Percentiles rank a stretch among this genome's conserved stretches.
Evolutionary conservation across 1,140 invertebrate species (phyloP).

Genomic region (Sitophilus oryzae): DNA sequence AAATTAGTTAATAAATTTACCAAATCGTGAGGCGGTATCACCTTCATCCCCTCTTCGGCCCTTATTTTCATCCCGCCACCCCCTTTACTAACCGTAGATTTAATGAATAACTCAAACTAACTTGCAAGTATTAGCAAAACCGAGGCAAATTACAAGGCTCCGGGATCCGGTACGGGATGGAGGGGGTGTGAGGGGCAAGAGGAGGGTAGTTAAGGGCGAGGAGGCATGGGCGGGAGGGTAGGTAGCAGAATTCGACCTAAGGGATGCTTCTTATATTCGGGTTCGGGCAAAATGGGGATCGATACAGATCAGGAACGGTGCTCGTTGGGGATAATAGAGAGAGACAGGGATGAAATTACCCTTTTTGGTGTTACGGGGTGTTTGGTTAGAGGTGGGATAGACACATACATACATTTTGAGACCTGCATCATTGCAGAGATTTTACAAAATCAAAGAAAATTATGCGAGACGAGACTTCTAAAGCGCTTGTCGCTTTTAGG

Average conservation of each 20-base stretch:
- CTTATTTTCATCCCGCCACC: slow-evolving; percentile 23
- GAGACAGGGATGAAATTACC: too few relatives aligned
- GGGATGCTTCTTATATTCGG: slow-evolving; percentile 45
- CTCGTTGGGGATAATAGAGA: too few relatives aligned
- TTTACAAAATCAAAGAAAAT: too few relatives aligned
- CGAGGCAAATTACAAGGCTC: slow-evolving; percentile 31
- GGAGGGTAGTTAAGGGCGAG: too few relatives aligned
- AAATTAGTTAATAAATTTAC: slow-evolving; percentile 30
- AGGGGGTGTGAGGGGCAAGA: slow-evolving; percentile 8
- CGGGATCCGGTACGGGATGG: not conserved
- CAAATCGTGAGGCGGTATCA: too few relatives aligned
- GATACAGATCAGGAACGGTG: slow-evolving; percentile 45
- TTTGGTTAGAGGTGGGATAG: too few relatives aligned
- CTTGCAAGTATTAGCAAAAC: slow-evolving; percentile 30
- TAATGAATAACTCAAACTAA: slow-evolving; percentile 29
- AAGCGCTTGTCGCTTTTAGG: too few relatives aligned
- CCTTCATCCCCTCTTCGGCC: too few relatives aligned
- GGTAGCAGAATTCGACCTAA: slow-evolving; percentile 32
- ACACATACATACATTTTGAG: too few relatives aligned
- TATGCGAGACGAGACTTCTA: too few relatives aligned
- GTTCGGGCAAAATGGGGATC: slow-evolving; percentile 36
- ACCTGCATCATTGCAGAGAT: too few relatives aligned
- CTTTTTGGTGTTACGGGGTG: too few relatives aligned
- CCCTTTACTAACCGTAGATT: slow-evolving; percentile 23
- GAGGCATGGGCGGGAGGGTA: slow-evolving; percentile 17